phyloP scores from a whole-genome alignment of 2,113 vertebrate genomes.

The Python bivittatus region DNA sequence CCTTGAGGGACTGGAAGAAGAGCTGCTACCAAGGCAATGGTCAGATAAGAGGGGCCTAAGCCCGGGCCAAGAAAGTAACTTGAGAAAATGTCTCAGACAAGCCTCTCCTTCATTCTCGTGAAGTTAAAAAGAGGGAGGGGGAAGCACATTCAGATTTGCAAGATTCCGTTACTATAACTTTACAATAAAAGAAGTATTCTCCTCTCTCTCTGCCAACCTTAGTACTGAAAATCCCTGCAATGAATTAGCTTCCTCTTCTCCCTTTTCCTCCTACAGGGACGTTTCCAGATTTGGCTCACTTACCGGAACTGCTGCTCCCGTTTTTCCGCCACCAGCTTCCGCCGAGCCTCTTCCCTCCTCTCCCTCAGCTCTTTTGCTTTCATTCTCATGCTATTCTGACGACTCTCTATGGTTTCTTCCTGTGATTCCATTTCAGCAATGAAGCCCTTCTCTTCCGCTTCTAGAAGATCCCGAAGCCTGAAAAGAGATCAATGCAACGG shows the following conservation, averaged over 20 bases:
- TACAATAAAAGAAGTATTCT: not conserved
- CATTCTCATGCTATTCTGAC: slow-evolving; percentile 77
- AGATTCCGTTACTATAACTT: too few species aligned
- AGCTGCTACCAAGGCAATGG: too few species aligned
- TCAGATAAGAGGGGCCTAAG: too few species aligned
- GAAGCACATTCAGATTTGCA: too few species aligned
- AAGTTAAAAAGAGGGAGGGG: too few species aligned
- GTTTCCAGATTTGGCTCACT: not conserved
- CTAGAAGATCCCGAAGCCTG: slow-evolving; percentile 83
- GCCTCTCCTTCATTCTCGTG: too few species aligned
- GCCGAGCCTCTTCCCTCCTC: slow-evolving; percentile 79
- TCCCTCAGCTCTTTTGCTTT: slow-evolving; percentile 73
- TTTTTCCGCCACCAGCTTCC: slow-evolving; percentile 80
- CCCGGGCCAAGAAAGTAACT: too few species aligned
- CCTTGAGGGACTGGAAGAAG: too few species aligned
- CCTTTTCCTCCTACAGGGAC: not conserved
- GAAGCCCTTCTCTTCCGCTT: slow-evolving; percentile 79
- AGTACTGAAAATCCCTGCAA: too few species aligned
- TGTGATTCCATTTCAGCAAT: slow-evolving; percentile 75
- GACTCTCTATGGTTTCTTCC: slow-evolving; percentile 74
- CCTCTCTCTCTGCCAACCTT: not conserved
- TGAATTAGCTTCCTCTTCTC: not conserved
- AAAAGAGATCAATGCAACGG: not conserved
- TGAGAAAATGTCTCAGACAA: too few species aligned
- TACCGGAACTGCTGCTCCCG: slow-evolving; percentile 90